A percentile compares a stretch with the other conserved stretches of the same genome.
These are phyloP conservation scores for Molossus alvarezi DNA, from an alignment of 2,797 vertebrate genomes.

Conservation along the genomic window DNA sequence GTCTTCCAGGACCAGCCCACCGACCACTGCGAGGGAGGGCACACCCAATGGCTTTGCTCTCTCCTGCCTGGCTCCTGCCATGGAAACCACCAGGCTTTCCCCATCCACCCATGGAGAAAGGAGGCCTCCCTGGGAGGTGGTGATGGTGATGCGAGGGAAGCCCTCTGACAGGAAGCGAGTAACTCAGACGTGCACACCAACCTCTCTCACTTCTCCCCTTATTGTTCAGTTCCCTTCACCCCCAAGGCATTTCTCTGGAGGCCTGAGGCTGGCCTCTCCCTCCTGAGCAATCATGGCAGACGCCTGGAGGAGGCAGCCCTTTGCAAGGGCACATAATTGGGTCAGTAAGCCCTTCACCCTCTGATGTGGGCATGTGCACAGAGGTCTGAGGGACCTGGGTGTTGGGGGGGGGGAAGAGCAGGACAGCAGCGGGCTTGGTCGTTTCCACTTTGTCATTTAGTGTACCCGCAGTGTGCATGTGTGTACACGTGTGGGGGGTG, in stretches of 20 bases:
- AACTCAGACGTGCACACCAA: not conserved
- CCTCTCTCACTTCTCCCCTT: not conserved
- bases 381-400: not conserved
- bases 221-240: not conserved
- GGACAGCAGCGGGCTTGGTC: not conserved
- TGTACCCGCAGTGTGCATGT: not conserved
- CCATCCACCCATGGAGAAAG: not conserved
- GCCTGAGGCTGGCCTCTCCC: not conserved
- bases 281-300: not conserved
- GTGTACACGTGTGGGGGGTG: fast-evolving
- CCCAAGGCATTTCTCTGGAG: not conserved
- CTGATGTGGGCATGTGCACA: too few species aligned
- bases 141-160: not conserved
- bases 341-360: not conserved
- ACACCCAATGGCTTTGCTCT: not conserved
- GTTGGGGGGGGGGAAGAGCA: not conserved
- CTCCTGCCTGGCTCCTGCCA: not conserved
- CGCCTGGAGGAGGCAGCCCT: not conserved
- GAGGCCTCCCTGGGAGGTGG: not conserved
- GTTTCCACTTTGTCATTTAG: not conserved
- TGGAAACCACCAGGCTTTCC: not conserved
- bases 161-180: not conserved
- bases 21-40: not conserved
- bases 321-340: not conserved
- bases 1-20: not conserved